phyloP scores from a whole-genome alignment of 1,140 invertebrate species.

The Drosophila sp. region DNA sequence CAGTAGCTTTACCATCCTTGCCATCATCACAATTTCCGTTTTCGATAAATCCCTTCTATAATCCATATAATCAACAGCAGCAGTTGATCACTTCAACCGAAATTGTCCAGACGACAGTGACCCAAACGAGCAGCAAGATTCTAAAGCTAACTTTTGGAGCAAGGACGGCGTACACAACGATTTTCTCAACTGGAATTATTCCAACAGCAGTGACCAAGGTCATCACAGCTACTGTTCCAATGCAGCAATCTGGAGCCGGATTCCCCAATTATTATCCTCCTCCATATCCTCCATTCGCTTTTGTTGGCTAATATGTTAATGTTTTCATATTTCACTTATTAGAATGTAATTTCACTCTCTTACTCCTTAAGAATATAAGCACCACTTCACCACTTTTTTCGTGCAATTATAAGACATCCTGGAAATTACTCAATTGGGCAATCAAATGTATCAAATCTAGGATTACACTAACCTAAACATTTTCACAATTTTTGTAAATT shows the following conservation, averaged over 20 bases:
- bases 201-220: constrained; percentile 92
- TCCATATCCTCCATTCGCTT: constrained; percentile 86
- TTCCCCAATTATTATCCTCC: constrained; percentile 87
- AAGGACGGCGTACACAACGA: constrained; percentile 93
- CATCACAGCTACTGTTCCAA: constrained; percentile 89
- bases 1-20: constrained; percentile 86
- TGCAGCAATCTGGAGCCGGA: constrained; percentile 88
- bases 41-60: constrained; percentile 84
- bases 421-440: constrained; percentile 14
- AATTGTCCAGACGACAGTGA: constrained; percentile 90
- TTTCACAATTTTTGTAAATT: constrained; percentile 14
- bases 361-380: constrained; percentile 1
- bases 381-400: constrained; percentile 8
- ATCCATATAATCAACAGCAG: constrained; percentile 84
- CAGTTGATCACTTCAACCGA: constrained; percentile 93
- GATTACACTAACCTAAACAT: constrained; percentile 10
- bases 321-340: neutral
- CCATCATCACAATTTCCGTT: constrained; percentile 83
- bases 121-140: constrained; percentile 91
- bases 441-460: constrained; percentile 16
- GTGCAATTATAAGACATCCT: constrained; percentile 5
- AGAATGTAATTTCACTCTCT: neutral
- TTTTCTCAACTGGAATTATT: constrained; percentile 92
- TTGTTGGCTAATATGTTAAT: constrained; percentile 86
- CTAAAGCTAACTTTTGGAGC: constrained; percentile 94